phyloP scores from a whole-genome alignment of 1,140 invertebrate species.

The Camponotus vicinus region DNA sequence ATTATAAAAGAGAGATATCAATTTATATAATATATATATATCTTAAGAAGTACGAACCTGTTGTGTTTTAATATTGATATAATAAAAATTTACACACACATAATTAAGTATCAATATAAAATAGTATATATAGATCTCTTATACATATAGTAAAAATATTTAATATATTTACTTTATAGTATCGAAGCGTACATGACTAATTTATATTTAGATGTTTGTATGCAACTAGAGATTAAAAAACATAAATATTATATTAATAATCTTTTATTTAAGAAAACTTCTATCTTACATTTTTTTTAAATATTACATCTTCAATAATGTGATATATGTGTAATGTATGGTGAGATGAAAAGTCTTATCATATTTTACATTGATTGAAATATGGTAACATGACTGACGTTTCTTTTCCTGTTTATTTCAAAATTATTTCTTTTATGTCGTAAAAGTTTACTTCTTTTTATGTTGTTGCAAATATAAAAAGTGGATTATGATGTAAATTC shows the following conservation, averaged over 20 bases:
- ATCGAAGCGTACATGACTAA: neutral
- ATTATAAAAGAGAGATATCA: neutral
- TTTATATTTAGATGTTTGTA: no score
- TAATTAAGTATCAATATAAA: neutral
- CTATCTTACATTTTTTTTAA: slow-evolving; percentile 45
- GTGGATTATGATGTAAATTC: neutral
- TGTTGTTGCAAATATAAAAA: slow-evolving; percentile 26
- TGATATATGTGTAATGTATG: neutral
- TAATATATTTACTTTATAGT: neutral
- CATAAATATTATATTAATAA: neutral
- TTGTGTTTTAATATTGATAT: slow-evolving; percentile 4
- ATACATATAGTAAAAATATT: neutral
- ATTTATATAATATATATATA: neutral
- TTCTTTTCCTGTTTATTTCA: neutral
- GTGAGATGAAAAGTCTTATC: slow-evolving; percentile 1
- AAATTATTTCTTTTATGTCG: neutral
- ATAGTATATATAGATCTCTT: neutral
- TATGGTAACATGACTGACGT: slow-evolving; percentile 20
- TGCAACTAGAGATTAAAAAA: no score
- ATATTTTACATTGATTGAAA: slow-evolving; percentile 14
- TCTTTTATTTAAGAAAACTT: slow-evolving; percentile 54
- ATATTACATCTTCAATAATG: slow-evolving; percentile 15
- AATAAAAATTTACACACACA: neutral
- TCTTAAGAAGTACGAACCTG: neutral
- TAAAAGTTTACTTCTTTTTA: neutral